phyloP scores from a whole-genome alignment of 2,888 invertebrate species.

The Drosophila flavopinicola region DNA sequence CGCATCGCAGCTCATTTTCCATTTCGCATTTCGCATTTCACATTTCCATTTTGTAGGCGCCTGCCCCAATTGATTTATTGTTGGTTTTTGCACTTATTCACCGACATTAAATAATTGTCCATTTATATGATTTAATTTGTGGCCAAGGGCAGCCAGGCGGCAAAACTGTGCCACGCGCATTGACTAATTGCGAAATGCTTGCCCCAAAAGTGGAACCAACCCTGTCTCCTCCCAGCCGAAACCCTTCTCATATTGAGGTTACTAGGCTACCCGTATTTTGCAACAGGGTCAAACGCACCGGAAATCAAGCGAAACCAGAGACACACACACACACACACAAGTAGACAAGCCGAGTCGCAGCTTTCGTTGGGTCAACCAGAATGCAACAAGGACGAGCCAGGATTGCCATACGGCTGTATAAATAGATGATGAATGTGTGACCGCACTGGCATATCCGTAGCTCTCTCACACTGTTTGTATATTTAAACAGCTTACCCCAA shows the following conservation, averaged over 20 bases:
- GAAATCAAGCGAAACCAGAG: constrained; percentile 54
- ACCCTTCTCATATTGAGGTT: constrained; percentile 52
- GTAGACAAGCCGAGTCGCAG: too few species aligned
- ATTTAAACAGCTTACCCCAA: constrained; percentile 35
- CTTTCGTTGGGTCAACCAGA: constrained; percentile 25
- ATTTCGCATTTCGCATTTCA: constrained; percentile 21
- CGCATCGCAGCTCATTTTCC: constrained; percentile 61
- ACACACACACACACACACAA: constrained; percentile 20
- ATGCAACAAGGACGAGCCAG: constrained; percentile 10
- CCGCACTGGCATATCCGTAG: constrained; percentile 58
- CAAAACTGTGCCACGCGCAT: constrained; percentile 63
- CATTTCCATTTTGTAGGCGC: constrained; percentile 30
- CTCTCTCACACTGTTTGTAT: constrained; percentile 26
- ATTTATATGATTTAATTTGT: constrained; percentile 81
- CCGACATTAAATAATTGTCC: constrained; percentile 78
- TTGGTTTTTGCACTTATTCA: constrained; percentile 4
- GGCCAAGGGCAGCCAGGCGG: constrained; percentile 65
- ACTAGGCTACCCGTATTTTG: constrained; percentile 54
- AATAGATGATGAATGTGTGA: constrained; percentile 71
- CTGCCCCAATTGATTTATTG: constrained; percentile 25
- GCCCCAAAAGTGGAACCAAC: constrained; percentile 11
- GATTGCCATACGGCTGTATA: constrained; percentile 54
- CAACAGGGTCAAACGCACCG: constrained; percentile 45
- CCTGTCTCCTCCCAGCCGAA: not conserved
- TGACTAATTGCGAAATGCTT: constrained; percentile 75